Evolutionary conservation across 2,888 invertebrate genomes (phyloP), one percentile per base, ranked within the genome.

Genomic region (Eupithecia pulchellata): DNA sequence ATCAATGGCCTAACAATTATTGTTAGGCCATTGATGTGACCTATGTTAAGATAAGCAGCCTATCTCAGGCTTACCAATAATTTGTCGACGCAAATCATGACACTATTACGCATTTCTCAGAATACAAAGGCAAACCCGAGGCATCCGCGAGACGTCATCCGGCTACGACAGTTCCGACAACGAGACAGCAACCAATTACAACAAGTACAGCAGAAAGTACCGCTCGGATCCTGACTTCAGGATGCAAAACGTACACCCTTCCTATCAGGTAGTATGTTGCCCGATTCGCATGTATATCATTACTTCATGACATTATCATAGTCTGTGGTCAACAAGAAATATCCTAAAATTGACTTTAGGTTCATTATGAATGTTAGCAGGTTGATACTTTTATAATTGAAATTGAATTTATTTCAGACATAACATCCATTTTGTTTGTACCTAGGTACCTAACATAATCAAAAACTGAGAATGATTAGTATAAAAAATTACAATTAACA

Each of bases 161-260:
- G 98, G 98, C 14, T 98, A 98, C 89, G 98, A 98, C 85, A 98
- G 98, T 82, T 98, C 98, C 74, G 98, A 98, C 89, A 96, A 97
- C 89, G 97, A 97, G 86, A 96, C 96, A 2, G 95, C 96, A 30
- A 94, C 95, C 20, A 95, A 95, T 79, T 95, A 96, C 86, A 95
- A 96, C 85, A 96, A 96, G 84, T 92, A 95, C 79, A 95, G 95
- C 86, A 95, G 97, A 83, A 97, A 97, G 82, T 97, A 97, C 75
- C 95, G 98, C 77, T 98, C 98, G 78, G 98, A 98, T 88, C 98
- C 98, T 1, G 98, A 98, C 87, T 98, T 98, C 88, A 95, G 97
- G 78, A 95, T 95, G 95, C 95, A 96, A 84, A 95, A 95, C 79
- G 84, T 95, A 71, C 95, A 95, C 80, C 89, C 91, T n/a, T 93